Evolutionary conservation across 2,113 vertebrate genomes (phyloP).

Genomic region (Thalassarche chlororhynchos): DNA sequence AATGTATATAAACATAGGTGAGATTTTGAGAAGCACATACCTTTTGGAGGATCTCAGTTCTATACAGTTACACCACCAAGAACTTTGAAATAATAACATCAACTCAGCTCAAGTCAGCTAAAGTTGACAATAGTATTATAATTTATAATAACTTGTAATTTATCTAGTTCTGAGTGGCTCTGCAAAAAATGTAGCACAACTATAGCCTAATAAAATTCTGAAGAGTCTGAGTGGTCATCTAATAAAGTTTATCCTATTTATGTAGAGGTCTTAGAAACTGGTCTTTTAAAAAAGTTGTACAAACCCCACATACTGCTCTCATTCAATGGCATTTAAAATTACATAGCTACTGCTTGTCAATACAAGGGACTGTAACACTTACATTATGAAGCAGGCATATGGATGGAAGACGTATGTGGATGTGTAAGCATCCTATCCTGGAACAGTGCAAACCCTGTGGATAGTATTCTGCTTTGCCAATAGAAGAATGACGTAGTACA

Average conservation of each 20-base stretch:
- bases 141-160: neutral
- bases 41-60: neutral
- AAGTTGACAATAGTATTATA: neutral
- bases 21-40: neutral
- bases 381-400: neutral
- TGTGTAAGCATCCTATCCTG: neutral
- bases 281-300: neutral
- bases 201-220: neutral
- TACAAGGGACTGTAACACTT: neutral
- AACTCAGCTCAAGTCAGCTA: neutral
- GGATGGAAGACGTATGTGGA: neutral
- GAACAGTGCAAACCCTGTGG: neutral
- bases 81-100: neutral
- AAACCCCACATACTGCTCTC: neutral
- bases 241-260: neutral
- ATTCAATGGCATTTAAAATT: neutral
- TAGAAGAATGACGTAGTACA: neutral
- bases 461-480: neutral
- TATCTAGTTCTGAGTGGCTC: neutral
- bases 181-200: neutral
- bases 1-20: neutral
- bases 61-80: neutral
- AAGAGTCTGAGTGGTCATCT: neutral
- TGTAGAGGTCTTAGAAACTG: neutral
- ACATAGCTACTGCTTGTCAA: neutral